These are phyloP conservation scores for Varanus komodoensis DNA, from an alignment of 2,113 vertebrate species.

Conservation along the genomic window DNA sequence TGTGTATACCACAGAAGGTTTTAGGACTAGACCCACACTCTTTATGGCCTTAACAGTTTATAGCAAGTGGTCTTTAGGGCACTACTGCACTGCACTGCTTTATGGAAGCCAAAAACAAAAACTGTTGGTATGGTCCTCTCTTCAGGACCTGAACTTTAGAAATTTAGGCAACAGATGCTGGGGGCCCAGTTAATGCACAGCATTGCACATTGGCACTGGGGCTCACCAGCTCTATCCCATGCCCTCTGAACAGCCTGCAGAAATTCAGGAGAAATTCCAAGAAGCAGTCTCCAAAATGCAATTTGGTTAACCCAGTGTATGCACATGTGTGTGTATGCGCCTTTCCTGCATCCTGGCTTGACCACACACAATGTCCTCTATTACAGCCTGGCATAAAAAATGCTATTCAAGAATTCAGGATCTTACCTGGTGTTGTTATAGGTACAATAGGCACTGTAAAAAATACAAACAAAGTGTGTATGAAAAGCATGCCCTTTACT, in stretches of 20 bases:
- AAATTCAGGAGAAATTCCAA: background rate
- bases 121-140: background rate
- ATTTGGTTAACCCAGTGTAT: background rate
- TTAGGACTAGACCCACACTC: background rate
- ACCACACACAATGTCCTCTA: background rate
- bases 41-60: background rate
- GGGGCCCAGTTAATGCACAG: background rate
- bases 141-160: background rate
- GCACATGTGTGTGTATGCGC: too few species aligned
- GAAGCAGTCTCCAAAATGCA: background rate
- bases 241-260: background rate
- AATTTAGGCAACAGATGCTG: background rate
- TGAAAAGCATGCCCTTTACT: constrained; percentile 34
- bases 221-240: background rate
- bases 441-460: constrained; percentile 82
- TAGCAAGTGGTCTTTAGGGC: background rate
- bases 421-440: constrained; percentile 83
- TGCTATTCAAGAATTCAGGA: constrained; percentile 45
- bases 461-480: constrained; percentile 61
- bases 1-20: background rate
- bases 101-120: background rate
- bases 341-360: background rate
- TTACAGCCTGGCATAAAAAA: constrained; percentile 6
- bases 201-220: background rate
- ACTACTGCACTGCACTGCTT: background rate